Percentiles rank a stretch among this genome's conserved stretches.
These are phyloP conservation scores for Lota lota DNA, from an alignment of 2,113 vertebrate species.

Conservation along the genomic window DNA sequence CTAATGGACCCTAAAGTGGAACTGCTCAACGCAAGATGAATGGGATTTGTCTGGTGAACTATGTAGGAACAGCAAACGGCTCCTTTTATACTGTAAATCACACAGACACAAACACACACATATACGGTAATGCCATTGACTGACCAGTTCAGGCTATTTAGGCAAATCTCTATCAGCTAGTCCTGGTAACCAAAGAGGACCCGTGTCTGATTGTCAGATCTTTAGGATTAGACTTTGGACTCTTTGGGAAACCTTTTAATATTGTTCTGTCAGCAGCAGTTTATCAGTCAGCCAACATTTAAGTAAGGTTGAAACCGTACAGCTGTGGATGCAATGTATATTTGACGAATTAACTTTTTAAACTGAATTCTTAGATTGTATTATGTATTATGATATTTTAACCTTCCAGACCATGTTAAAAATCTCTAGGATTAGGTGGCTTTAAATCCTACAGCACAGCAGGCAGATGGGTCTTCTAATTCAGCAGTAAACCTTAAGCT, in stretches of 20 bases:
- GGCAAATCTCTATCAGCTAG: conserved; percentile 58
- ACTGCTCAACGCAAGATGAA: not conserved
- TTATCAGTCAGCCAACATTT: not conserved
- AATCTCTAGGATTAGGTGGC: conserved; percentile 51
- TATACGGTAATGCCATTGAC: conserved; percentile 20
- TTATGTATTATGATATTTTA: conserved; percentile 4
- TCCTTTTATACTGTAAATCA: not conserved
- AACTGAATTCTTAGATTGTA: conserved; percentile 24
- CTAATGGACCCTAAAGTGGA: not conserved
- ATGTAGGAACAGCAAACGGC: too few relatives aligned
- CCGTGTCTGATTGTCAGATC: conserved; percentile 44
- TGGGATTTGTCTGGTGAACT: not conserved
- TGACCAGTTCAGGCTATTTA: conserved; percentile 48
- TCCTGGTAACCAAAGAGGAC: conserved; percentile 36
- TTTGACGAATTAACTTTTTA: too few relatives aligned
- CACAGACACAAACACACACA: conserved; percentile 8
- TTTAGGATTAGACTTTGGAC: conserved; percentile 53
- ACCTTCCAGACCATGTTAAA: conserved; percentile 42
- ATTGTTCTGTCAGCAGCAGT: conserved; percentile 19
- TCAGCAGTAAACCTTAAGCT: conserved; percentile 48
- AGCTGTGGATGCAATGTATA: not conserved
- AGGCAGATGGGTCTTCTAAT: conserved; percentile 66
- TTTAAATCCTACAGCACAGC: conserved; percentile 47
- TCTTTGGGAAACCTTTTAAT: conserved; percentile 31
- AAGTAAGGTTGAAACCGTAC: not conserved